These are phyloP conservation scores for Bombus soroeensis DNA, from an alignment of 1,140 invertebrate species.

Conservation along the genomic window DNA sequence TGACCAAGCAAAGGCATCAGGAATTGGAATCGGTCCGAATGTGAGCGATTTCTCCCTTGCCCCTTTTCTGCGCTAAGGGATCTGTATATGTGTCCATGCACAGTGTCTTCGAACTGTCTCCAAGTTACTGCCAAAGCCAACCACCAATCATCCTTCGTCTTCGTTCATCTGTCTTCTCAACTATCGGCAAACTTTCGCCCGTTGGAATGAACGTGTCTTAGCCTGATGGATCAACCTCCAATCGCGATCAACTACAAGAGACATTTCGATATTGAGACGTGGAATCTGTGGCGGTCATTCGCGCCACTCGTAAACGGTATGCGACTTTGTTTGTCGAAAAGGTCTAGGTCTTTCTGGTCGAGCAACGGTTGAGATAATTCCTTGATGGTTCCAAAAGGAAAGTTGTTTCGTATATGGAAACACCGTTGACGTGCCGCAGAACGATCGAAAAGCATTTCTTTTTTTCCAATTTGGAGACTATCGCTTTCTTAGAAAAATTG, in stretches of 20 bases:
- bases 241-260: conserved; percentile 41
- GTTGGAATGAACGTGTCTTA: conserved; percentile 46
- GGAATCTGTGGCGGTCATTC: neutral
- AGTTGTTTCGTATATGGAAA: neutral
- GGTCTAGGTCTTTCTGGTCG: neutral
- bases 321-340: neutral
- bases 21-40: conserved; percentile 59
- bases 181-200: conserved; percentile 60
- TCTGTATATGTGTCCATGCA: conserved; percentile 5
- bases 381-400: neutral
- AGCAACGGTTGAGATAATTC: neutral
- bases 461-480: neutral
- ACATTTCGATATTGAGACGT: conserved; percentile 56
- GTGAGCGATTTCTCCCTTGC: conserved; percentile 36
- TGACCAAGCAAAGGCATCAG: conserved; percentile 31
- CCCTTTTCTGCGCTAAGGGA: neutral
- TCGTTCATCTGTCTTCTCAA: conserved; percentile 50
- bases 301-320: neutral
- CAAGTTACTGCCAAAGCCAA: conserved; percentile 46
- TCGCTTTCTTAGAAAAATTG: neutral
- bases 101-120: conserved; percentile 39
- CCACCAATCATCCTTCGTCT: conserved; percentile 62
- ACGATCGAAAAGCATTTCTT: neutral
- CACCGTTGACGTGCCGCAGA: neutral
- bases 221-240: conserved; percentile 62